Conservation (phyloP, 2,113 vertebrate species). For the Mustela lutreola region DNA sequence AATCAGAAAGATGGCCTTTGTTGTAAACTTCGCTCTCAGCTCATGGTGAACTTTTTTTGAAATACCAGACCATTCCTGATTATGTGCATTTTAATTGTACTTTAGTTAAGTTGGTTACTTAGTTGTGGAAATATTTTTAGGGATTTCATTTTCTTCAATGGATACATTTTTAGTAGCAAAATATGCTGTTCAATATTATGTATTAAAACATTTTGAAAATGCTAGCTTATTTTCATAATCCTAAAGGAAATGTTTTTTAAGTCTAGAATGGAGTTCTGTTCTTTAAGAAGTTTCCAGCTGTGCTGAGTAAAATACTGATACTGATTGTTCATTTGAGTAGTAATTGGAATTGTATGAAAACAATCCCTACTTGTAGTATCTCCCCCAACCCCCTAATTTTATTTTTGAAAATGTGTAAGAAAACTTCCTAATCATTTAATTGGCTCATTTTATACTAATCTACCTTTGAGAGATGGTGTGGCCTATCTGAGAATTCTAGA, state of each 20-base stretch:
- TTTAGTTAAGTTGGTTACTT: not conserved
- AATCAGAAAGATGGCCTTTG: not conserved
- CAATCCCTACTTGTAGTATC: not conserved
- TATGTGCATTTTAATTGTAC: not conserved
- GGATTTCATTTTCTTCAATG: not conserved
- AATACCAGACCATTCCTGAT: not conserved
- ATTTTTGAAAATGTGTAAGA: not conserved
- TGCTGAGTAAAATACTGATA: not conserved
- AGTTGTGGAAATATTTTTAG: not conserved
- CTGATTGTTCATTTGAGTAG: not conserved
- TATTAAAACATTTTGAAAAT: constrained; percentile 54
- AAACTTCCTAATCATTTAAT: constrained; percentile 47
- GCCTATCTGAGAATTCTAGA: not conserved
- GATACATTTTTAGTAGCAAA: constrained; percentile 34
- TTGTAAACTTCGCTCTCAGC: not conserved
- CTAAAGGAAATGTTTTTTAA: constrained; percentile 57
- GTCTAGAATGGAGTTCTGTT: constrained; percentile 29
- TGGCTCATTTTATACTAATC: not conserved
- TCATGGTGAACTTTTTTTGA: not conserved
- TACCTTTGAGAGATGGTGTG: not conserved
- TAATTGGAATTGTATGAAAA: constrained; percentile 15
- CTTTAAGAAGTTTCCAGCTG: not conserved
- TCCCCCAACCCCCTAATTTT: not conserved
- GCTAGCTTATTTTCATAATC: constrained; percentile 49
- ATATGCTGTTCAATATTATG: not conserved